Base-by-base conservation (phyloP, 2,888 invertebrate genomes). In the Monopis laevigella region DNA sequence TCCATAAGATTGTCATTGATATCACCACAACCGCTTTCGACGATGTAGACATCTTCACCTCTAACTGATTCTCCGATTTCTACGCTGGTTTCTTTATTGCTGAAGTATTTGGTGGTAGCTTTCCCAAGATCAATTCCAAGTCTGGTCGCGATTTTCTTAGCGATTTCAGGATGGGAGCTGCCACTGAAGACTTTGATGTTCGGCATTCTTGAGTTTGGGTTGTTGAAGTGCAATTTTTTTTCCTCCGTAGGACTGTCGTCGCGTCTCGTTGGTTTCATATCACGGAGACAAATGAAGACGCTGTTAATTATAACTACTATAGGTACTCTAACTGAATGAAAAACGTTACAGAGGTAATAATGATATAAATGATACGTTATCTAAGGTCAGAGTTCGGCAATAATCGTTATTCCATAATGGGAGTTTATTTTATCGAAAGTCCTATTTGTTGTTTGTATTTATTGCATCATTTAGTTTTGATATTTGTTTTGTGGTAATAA, bases 151-250 rank as follows among this genome's bases (percentile, higher is more conserved):
- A 99, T 96, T 65, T 92, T 88, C 65, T 94, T 93, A n/a, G 97
- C 96, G 51, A 99, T 84, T 65, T 98, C 98, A 36, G 93, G 93
- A 80, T 99, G 98, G 44, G 98, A 98, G 49, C 93, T 94, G 47
- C 99, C 99, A 61, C 94, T 93, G 80, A 99, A 99, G 53, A 99
- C 93, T 86, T 98, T 99, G 59, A 99, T 98, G 80, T 99, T 99
- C 58, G 98, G 98, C 98, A 99, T 99, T 83, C 84, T 80, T 42
- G 65, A 57, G 46, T 63, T 59, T 41, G 64, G 65, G 43, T 64
- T 58, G 12, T 52, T 55, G 43, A 65, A 58, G 38, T 52, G 42
- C 42, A 52, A 45, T 52, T 48, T 49, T 41, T 55, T 49, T 50
- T 56, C 51, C 35, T 46, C 45, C 10, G 21, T n/a, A n/a, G n/a